phyloP scores from a whole-genome alignment of 1,140 invertebrate genomes.

The Spodoptera frugiperda region DNA sequence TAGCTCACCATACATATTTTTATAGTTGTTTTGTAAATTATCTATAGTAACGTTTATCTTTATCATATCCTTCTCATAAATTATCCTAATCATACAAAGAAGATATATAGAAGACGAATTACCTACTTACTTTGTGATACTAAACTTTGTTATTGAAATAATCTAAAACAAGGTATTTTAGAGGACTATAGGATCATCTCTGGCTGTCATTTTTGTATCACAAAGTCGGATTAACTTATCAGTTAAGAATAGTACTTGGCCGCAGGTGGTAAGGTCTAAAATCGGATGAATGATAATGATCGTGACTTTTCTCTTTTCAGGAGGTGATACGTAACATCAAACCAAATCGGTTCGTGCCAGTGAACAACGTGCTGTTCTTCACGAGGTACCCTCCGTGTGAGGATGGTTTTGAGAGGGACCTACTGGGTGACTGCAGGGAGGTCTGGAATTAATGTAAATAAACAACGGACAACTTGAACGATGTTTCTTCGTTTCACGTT shows the following conservation, averaged over 20 bases:
- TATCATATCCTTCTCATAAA: background rate
- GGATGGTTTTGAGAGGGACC: slow-evolving; percentile 70
- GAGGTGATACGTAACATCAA: slow-evolving; percentile 58
- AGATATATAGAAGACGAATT: no score
- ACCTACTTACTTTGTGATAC: no score
- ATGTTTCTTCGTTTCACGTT: slow-evolving; percentile 7
- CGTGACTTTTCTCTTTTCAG: slow-evolving; percentile 60
- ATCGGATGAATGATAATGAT: background rate
- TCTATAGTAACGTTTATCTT: background rate
- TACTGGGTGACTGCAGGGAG: slow-evolving; percentile 73
- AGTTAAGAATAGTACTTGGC: no score
- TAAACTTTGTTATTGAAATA: background rate
- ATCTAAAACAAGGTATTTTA: no score
- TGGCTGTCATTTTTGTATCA: no score
- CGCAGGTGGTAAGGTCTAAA: background rate
- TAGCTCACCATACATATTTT: background rate
- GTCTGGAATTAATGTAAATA: slow-evolving; percentile 67
- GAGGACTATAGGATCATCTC: background rate
- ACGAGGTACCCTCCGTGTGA: slow-evolving; percentile 64
- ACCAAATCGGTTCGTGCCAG: slow-evolving; percentile 66
- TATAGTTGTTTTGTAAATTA: slow-evolving; percentile 4
- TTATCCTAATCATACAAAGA: background rate
- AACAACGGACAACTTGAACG: background rate
- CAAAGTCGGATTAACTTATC: no score
- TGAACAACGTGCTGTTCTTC: slow-evolving; percentile 69